Percentiles rank a stretch among this genome's conserved stretches.
Conservation (phyloP, 37 sponge, comb jelly and placozoan genomes). For the Ephydatia muelleri region DNA sequence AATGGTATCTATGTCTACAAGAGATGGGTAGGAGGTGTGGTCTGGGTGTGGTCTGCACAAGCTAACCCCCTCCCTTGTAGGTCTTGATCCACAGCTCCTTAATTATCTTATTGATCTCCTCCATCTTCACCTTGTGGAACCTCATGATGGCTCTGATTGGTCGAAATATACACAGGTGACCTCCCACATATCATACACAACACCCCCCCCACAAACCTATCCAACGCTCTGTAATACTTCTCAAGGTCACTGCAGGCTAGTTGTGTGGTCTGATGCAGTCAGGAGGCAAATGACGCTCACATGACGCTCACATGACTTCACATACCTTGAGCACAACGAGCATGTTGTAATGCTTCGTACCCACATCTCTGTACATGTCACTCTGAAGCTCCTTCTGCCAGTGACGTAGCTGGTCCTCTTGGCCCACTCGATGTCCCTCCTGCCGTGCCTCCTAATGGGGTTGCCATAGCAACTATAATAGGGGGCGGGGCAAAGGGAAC, state of each 20-base stretch:
- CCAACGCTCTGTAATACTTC: constrained; percentile 86
- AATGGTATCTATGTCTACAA: constrained; percentile 87
- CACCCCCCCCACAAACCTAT: constrained; percentile 44
- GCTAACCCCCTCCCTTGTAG: constrained; percentile 83
- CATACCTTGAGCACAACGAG: constrained; percentile 60
- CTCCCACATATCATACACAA: background rate
- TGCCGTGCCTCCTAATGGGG: constrained; percentile 37
- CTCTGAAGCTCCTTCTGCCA: constrained; percentile 69
- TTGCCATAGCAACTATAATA: too few relatives aligned
- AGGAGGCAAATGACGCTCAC: background rate
- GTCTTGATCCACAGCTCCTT: constrained; percentile 95
- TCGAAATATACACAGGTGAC: background rate
- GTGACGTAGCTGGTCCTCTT: constrained; percentile 53
- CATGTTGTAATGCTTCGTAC: constrained; percentile 57
- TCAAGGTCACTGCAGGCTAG: constrained; percentile 66
- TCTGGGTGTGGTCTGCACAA: background rate
- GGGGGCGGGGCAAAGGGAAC: background rate
- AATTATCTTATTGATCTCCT: constrained; percentile 94
- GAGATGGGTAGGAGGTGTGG: background rate
- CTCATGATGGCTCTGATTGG: constrained; percentile 86
- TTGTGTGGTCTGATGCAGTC: constrained; percentile 67
- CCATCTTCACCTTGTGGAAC: constrained; percentile 91
- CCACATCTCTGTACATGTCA: constrained; percentile 79
- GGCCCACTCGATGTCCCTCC: constrained; percentile 61
- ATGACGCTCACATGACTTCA: background rate